These are phyloP conservation scores for Uropetala carovei DNA, from an alignment of 2,888 invertebrate species.

Conservation along the genomic window DNA sequence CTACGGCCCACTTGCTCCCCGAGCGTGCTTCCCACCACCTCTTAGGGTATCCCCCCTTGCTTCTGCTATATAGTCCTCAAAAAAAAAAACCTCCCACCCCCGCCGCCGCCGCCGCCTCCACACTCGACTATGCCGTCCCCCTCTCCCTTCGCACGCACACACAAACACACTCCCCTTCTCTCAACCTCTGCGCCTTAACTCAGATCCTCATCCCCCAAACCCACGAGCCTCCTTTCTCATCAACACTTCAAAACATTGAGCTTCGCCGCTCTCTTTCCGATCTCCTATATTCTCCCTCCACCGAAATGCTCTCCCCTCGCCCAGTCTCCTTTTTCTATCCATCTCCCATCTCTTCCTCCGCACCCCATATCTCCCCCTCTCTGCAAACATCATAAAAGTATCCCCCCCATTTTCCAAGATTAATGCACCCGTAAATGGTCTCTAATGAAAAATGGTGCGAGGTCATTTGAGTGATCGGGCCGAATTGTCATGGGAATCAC, in stretches of 20 bases:
- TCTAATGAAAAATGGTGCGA: constrained; percentile 52
- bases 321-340: constrained; percentile 76
- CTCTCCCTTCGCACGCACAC: too few relatives aligned
- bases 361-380: background rate
- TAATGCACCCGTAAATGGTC: constrained; percentile 54
- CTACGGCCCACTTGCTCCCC: constrained; percentile 51
- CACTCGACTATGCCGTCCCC: background rate
- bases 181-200: background rate
- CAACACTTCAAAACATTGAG: constrained; percentile 78
- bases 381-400: constrained; percentile 48
- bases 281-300: constrained; percentile 73
- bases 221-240: background rate
- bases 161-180: background rate
- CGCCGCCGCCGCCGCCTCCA: constrained; percentile 65
- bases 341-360: constrained; percentile 65
- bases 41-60: constrained; percentile 62
- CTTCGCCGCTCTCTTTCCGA: constrained; percentile 65
- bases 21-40: constrained; percentile 40
- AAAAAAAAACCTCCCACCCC: background rate
- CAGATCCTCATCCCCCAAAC: background rate
- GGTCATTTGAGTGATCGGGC: constrained; percentile 11
- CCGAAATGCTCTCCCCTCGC: constrained; percentile 78
- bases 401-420: constrained; percentile 38
- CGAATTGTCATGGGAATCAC: constrained; percentile 34
- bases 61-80: background rate